These are phyloP conservation scores for Trilocha varians DNA, from an alignment of 2,888 invertebrate species.

Conservation along the genomic window DNA sequence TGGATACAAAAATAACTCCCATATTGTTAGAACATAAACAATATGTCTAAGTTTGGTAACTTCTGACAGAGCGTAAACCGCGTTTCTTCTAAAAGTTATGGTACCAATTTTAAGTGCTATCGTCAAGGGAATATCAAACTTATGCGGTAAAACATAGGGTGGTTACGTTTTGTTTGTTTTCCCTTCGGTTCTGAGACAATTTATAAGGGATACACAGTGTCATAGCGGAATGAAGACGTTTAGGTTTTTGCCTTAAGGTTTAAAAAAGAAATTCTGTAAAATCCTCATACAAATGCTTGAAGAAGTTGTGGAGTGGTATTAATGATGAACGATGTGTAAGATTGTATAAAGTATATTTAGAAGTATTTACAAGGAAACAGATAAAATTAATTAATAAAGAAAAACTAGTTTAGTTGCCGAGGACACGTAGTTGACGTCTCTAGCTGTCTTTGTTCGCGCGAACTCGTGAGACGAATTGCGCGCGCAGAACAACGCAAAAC, in stretches of 20 bases:
- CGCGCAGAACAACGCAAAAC: no score
- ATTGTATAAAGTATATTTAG: no score
- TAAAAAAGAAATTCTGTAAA: neutral
- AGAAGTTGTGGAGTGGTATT: no score
- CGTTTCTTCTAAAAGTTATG: neutral
- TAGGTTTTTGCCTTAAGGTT: neutral
- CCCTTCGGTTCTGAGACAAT: neutral
- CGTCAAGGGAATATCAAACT: neutral
- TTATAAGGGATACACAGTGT: neutral
- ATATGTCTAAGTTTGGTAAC: neutral
- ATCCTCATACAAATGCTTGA: no score
- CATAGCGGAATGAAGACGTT: neutral
- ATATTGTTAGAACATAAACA: neutral
- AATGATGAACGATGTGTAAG: no score
- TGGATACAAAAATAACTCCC: no score
- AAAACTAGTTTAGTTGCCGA: no score
- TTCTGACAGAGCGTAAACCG: neutral
- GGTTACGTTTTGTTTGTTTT: neutral
- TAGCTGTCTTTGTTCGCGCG: no score
- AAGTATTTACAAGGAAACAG: no score
- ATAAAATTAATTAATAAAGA: no score
- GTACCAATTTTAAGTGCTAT: neutral
- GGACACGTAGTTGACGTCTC: no score
- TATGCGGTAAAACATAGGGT: neutral
- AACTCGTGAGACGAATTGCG: no score